Conservation (phyloP, 2,797 vertebrate genomes). For the Acanthopagrus latus region DNA sequence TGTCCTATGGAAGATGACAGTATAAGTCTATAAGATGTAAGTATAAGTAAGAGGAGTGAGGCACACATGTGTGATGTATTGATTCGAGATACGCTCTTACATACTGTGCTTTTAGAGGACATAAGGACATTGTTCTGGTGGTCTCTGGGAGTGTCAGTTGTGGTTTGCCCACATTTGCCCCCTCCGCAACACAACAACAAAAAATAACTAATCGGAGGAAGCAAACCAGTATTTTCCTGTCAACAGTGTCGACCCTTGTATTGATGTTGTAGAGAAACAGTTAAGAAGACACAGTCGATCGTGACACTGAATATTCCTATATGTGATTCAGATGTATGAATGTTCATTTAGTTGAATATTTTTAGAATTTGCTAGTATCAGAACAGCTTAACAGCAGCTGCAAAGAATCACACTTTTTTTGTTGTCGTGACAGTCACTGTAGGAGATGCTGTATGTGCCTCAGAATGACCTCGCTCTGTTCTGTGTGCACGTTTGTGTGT, state of each 20-base stretch:
- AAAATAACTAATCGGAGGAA: background rate
- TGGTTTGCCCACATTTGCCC: background rate
- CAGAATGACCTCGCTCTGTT: constrained; percentile 42
- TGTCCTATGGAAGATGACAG: no score
- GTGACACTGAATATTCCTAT: background rate
- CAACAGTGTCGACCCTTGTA: background rate
- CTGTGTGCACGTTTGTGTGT: constrained; percentile 34
- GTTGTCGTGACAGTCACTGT: background rate
- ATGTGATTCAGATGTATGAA: background rate
- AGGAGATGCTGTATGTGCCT: constrained; percentile 15
- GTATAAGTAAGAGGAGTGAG: no score
- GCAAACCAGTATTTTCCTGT: background rate
- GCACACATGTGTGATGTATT: no score
- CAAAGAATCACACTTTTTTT: background rate
- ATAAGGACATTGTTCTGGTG: background rate
- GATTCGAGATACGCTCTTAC: no score
- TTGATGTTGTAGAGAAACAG: no score
- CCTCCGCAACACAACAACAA: no score
- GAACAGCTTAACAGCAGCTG: background rate
- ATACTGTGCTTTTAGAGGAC: background rate
- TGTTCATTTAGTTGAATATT: background rate
- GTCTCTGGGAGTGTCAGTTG: background rate
- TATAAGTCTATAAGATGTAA: no score
- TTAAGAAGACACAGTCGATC: background rate
- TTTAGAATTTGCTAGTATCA: background rate